phyloP scores from a whole-genome alignment of 37 sponge, comb jelly and placozoan genomes.

The Geodia barretti region DNA sequence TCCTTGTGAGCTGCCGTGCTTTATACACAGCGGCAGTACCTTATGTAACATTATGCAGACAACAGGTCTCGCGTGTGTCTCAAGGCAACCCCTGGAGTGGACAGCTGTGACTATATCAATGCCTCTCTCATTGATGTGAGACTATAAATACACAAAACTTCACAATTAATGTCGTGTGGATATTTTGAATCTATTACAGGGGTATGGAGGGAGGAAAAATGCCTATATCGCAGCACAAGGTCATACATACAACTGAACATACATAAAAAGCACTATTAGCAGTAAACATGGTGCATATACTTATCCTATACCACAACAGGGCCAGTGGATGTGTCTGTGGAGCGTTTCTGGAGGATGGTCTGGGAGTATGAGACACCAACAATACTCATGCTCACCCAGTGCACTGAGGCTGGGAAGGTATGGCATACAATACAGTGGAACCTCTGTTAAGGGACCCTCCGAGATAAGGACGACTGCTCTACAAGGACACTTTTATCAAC shows the following conservation, averaged over 20 bases:
- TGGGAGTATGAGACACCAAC: background rate
- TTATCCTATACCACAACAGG: background rate
- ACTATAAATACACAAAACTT: background rate
- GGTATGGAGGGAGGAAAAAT: background rate
- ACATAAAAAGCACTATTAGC: too few relatives aligned
- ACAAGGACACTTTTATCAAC: too few relatives aligned
- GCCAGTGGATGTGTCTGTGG: background rate
- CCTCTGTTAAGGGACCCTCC: too few relatives aligned
- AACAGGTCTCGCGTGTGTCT: background rate
- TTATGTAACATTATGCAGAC: background rate
- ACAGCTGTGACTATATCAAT: conserved; percentile 7
- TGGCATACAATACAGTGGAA: background rate
- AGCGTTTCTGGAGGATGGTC: background rate
- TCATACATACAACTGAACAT: background rate
- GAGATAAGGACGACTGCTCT: too few relatives aligned
- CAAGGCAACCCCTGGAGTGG: background rate
- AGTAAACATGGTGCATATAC: background rate
- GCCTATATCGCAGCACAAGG: background rate
- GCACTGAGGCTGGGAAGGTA: conserved; percentile 1
- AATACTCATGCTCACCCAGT: background rate
- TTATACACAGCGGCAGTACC: background rate
- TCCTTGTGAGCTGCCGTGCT: conserved; percentile 1
- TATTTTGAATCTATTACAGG: too few relatives aligned
- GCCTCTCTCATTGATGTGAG: conserved; percentile 13
- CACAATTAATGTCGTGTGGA: background rate